Evolutionary conservation across 2,113 vertebrate species (phyloP).

Genomic region (Eupsittula cactorum): DNA sequence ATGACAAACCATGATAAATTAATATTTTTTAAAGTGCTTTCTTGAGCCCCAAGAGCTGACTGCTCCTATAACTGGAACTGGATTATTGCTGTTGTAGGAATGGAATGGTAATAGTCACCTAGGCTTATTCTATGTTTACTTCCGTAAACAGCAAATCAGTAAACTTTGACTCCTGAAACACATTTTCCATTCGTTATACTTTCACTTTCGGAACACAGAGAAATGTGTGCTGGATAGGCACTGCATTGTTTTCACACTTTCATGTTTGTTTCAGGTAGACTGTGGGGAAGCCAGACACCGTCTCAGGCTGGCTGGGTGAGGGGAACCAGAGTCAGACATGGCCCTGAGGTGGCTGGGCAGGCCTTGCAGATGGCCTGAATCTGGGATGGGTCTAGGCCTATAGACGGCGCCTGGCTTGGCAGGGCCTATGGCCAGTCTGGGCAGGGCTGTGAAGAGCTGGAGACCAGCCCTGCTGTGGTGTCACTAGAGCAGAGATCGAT

Average conservation of each 20-base stretch:
- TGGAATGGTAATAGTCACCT: not conserved
- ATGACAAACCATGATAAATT: not conserved
- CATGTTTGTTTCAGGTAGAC: not conserved
- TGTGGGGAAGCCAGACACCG: accelerated
- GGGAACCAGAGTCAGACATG: not conserved
- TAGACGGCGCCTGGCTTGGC: accelerated
- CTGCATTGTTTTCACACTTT: not conserved
- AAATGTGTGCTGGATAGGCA: not conserved
- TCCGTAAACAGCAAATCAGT: not conserved
- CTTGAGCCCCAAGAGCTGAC: not conserved
- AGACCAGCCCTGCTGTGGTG: accelerated
- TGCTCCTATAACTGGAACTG: not conserved
- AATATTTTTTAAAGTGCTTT: not conserved
- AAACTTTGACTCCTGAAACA: not conserved
- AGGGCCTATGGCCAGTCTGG: accelerated
- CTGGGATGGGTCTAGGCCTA: accelerated
- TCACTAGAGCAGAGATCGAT: not conserved
- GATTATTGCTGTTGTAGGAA: not conserved
- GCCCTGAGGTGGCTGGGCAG: not conserved
- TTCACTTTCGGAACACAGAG: not conserved
- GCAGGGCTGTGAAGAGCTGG: not conserved
- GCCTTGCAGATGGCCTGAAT: not conserved
- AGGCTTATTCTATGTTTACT: not conserved
- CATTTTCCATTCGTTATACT: not conserved
- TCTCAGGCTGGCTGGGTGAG: not conserved